A percentile compares a stretch with the other conserved stretches of the same genome.
Evolutionary conservation across 1,140 invertebrate genomes (phyloP).

Genomic region (Drosophila setifemur): DNA sequence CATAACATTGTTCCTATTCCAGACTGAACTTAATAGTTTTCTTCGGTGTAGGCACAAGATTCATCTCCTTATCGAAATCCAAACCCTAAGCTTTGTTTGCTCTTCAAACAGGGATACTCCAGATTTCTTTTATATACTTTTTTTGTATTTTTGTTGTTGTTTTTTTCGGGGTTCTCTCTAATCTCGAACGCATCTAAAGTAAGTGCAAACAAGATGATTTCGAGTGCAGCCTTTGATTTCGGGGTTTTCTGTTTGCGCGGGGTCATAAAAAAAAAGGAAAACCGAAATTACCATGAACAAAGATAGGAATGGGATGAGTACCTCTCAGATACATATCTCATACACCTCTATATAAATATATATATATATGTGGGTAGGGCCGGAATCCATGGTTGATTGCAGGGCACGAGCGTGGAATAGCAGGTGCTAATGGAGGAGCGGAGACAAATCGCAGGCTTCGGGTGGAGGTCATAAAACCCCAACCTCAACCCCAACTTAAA

Average conservation of each 20-base stretch:
- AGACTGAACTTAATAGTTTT: too few relatives aligned
- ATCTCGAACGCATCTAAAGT: constrained; percentile 26
- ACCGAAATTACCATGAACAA: constrained; percentile 33
- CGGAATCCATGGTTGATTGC: neutral
- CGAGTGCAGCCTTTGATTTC: constrained; percentile 14
- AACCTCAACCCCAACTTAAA: neutral
- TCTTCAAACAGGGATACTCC: constrained; percentile 19
- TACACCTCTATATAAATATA: neutral
- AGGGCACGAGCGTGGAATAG: constrained; percentile 16
- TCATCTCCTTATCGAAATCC: neutral
- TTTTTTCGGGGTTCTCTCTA: constrained; percentile 2
- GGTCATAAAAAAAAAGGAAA: constrained; percentile 26
- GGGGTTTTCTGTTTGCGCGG: constrained; percentile 5
- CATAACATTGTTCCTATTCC: too few relatives aligned
- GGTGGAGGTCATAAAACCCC: neutral
- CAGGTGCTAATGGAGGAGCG: constrained; percentile 26
- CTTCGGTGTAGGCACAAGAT: too few relatives aligned
- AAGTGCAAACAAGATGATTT: constrained; percentile 17
- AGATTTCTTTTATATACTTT: constrained; percentile 1
- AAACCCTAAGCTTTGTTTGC: constrained; percentile 8
- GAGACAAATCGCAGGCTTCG: neutral
- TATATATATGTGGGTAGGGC: neutral
- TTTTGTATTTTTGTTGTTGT: neutral
- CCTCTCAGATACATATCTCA: neutral
- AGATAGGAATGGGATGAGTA: neutral